These are phyloP conservation scores for Oxyruncus cristatus DNA, from an alignment of 2,113 vertebrate species.

Conservation along the genomic window DNA sequence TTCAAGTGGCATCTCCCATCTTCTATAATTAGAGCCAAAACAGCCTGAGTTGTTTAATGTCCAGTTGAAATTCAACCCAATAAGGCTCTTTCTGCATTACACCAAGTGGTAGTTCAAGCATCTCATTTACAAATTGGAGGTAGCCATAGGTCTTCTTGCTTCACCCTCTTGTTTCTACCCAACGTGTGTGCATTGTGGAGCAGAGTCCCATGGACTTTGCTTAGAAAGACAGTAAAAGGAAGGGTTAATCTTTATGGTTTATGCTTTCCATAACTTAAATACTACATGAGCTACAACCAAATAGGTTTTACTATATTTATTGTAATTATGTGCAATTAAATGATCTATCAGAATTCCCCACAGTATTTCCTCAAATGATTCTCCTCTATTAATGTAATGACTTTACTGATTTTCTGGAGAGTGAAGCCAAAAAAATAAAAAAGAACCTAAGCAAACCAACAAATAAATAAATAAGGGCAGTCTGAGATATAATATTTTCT, in stretches of 20 bases:
- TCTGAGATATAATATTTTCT: background rate
- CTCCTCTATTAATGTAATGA: background rate
- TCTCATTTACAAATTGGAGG: background rate
- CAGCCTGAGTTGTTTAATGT: background rate
- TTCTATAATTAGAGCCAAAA: background rate
- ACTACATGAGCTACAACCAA: background rate
- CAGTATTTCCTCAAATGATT: background rate
- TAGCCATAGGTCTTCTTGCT: background rate
- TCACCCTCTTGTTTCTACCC: background rate
- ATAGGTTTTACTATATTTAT: background rate
- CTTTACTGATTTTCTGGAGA: background rate
- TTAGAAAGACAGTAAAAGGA: background rate
- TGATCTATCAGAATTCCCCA: background rate
- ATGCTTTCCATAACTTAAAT: background rate
- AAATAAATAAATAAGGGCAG: background rate
- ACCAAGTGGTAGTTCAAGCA: background rate
- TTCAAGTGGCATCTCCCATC: background rate
- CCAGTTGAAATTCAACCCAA: background rate
- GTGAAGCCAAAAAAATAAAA: background rate
- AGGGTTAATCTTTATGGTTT: background rate
- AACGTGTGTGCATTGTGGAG: background rate
- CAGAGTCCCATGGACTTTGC: background rate
- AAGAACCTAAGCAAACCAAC: background rate
- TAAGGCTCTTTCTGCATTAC: background rate
- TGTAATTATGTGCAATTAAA: background rate